Base-by-base conservation (phyloP, 2,888 invertebrate genomes). In the Druceiella hillmani region DNA sequence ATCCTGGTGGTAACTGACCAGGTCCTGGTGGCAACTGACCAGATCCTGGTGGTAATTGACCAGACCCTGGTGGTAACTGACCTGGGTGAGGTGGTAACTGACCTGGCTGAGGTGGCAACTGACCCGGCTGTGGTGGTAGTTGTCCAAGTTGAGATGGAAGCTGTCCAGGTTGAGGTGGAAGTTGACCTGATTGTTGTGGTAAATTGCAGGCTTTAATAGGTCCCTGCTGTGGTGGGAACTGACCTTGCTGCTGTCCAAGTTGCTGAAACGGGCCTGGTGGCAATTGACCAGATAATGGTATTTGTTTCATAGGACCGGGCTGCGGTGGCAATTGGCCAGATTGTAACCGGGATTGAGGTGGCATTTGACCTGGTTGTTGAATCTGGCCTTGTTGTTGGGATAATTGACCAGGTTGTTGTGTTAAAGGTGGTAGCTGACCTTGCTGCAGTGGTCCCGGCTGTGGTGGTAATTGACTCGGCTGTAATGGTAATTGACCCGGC, bases 401-500 rank as follows among this genome's bases (percentile, higher is more conserved):
- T 14, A 42, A 40, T 36, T 49, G 47, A 4, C 37, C 36, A 36
- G 44, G 44, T 35, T 45, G 44, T 7, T 36, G 17, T 3, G 30
- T 42, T 41, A 11, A 44, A 44, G 55, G 54, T 10, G 61, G 57
- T 20, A 55, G 47, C 38, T 59, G 59, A 2, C 57, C 58, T 17
- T 58, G 59, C 20, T 63, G 58, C 30, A 66, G 46, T 41, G n/a
- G n/a, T n/a, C n/a, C n/a, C n/a, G n/a, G n/a, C n/a, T n/a, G n/a
- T n/a, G n/a, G n/a, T n/a, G n/a, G n/a, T n/a, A n/a, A n/a, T n/a
- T n/a, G n/a, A n/a, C n/a, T n/a, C n/a, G n/a, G n/a, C n/a, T n/a
- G n/a, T n/a, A n/a, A n/a, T n/a, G n/a, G n/a, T n/a, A n/a, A n/a
- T n/a, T n/a, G n/a, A n/a, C n/a, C n/a, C n/a, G n/a, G n/a, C n/a